Conservation (phyloP, 2,113 vertebrate species). For the Malurus alboscapulatus region DNA sequence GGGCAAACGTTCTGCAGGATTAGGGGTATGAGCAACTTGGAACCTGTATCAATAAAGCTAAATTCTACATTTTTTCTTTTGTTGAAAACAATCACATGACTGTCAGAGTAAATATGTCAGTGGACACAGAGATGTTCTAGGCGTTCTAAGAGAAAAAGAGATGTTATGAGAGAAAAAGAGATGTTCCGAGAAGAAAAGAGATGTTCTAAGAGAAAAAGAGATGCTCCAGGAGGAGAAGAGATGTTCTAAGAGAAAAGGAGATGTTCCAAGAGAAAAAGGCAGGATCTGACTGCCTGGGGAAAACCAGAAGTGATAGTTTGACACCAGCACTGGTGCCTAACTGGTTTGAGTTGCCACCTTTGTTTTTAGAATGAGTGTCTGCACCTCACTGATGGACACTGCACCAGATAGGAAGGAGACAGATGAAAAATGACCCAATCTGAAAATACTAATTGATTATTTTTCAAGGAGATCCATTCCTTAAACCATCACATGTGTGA, state of each 20-base stretch:
- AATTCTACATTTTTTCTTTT: neutral
- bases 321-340: neutral
- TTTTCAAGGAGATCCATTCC: neutral
- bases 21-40: neutral
- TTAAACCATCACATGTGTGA: neutral
- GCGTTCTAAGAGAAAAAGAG: neutral
- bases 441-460: neutral
- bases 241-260: neutral
- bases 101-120: neutral
- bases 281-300: neutral
- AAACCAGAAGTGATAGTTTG: neutral
- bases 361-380: neutral
- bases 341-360: neutral
- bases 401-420: neutral
- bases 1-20: neutral
- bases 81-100: neutral
- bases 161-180: neutral
- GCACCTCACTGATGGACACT: neutral
- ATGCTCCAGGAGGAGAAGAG: neutral
- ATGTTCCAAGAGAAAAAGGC: neutral
- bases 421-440: neutral
- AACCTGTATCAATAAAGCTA: neutral
- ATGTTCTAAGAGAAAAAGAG: neutral
- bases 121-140: neutral
- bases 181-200: too few species aligned